A percentile compares a stretch with the other conserved stretches of the same genome.
Evolutionary conservation across 2,797 vertebrate species (phyloP).

Genomic region (Macrochelys suwanniensis): DNA sequence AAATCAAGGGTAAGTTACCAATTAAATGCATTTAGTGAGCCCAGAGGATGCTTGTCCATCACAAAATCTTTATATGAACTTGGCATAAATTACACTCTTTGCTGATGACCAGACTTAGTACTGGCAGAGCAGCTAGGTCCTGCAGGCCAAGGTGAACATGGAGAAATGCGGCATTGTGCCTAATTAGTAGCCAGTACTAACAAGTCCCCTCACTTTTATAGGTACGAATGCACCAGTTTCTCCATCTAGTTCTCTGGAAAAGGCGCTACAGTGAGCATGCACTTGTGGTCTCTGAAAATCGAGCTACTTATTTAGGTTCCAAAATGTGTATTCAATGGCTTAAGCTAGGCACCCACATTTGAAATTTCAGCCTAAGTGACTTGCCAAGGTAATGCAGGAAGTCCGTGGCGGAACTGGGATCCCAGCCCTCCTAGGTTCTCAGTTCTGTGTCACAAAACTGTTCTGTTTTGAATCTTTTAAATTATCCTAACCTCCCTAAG

Average conservation of each 20-base stretch:
- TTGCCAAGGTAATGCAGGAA: not conserved
- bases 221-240: constrained; percentile 5
- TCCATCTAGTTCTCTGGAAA: constrained; percentile 28
- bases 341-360: not conserved
- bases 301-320: not conserved
- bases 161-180: not conserved
- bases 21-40: not conserved
- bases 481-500: not conserved
- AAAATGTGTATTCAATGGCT: not conserved
- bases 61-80: not conserved
- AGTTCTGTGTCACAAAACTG: not conserved
- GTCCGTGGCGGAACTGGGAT: not conserved
- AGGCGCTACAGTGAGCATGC: constrained; percentile 26
- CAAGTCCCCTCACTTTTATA: constrained; percentile 40
- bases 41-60: constrained; percentile 52
- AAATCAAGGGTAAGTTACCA: not conserved
- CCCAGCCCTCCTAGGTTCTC: not conserved
- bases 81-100: not conserved
- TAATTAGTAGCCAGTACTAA: constrained; percentile 21
- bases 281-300: not conserved
- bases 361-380: constrained; percentile 26
- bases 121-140: not conserved
- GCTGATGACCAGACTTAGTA: constrained; percentile 20
- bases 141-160: constrained; percentile 10
- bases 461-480: not conserved